Percentiles rank a stretch among this genome's conserved stretches.
Conservation (phyloP, 2,888 invertebrate genomes). For the Phyto melanocephala region DNA sequence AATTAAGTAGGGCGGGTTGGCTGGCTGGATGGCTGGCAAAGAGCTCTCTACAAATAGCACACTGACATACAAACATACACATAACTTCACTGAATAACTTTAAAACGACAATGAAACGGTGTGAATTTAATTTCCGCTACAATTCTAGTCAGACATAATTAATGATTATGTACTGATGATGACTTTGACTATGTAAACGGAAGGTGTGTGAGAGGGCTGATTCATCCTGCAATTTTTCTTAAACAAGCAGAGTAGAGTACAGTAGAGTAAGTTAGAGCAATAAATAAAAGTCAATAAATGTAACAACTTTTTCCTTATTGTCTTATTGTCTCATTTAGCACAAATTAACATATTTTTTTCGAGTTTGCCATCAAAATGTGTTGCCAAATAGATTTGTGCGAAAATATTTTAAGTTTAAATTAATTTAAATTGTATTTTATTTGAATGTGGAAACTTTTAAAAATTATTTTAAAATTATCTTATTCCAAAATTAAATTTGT, state of each 20-base stretch:
- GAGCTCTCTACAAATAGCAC: not conserved
- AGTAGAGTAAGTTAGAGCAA: not conserved
- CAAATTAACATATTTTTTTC: too few relatives aligned
- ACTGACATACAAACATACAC: not conserved
- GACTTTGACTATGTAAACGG: not conserved
- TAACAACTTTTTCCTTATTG: not conserved
- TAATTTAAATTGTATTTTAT: not conserved
- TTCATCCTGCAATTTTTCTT: not conserved
- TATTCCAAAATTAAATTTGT: too few relatives aligned
- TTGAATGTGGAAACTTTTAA: too few relatives aligned
- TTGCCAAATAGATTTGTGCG: too few relatives aligned
- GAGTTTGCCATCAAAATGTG: too few relatives aligned
- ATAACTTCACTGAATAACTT: not conserved
- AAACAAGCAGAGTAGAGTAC: not conserved
- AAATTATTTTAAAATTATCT: too few relatives aligned
- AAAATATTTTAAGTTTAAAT: not conserved
- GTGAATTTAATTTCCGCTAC: slow-evolving; percentile 50
- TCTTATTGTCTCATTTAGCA: too few relatives aligned
- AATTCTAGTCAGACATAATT: slow-evolving; percentile 27
- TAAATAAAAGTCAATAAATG: not conserved
- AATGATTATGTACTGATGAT: slow-evolving; percentile 22
- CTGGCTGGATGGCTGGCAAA: not conserved
- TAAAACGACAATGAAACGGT: slow-evolving; percentile 3
- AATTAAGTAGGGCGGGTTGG: not conserved
- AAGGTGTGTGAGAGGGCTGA: not conserved